Evolutionary conservation across 1,140 invertebrate species (phyloP), one percentile per base, ranked within the genome.

Genomic region (Andricus grossulariae): DNA sequence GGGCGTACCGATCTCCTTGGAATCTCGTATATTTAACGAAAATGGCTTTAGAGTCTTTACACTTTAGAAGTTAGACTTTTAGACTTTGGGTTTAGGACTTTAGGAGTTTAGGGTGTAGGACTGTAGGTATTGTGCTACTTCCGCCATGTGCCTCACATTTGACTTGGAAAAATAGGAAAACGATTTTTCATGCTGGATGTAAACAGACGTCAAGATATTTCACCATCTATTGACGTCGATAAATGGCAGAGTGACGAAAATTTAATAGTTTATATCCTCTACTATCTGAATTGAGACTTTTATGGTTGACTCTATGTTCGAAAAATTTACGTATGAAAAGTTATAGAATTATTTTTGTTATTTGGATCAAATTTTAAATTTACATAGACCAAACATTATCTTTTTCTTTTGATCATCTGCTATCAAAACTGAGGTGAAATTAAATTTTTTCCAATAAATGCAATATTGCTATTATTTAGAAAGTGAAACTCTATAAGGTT

Each of bases 121-220:
- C 52, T 45, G 11, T 73, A 54, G 71, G 80, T 82, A 82, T 78
- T 80, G 57, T 55, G 21, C 73, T 74, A 52, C 75, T 84, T 84
- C 83, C 83, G 83, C 72, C 83, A 84, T 84, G 83, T 86, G 84
- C 74, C 70, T 52, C 76, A 77, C 80, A 83, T 76, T 75, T 71
- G 52, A 79, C 57, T 81, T 50, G 19, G 25, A n/a, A 50, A 45
- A 72, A 60, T 25, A 54, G 54, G 54, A 52, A 78, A 76, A 55
- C 72, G 25, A 84, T 84, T 82, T 84, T 82, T 82, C 82, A 83
- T 51, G 6, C 1, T 19, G 55, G 72, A 77, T n/a, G 72, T 79
- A 82, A 83, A 80, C 73, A 80, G 72, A 80, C 50, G 21, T 51
- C 45, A 21, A 19, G 13, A 50, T 18, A 50, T 72, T 39, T 50